Conservation (phyloP, 2,797 vertebrate species). For the Eleutherodactylus coqui region DNA sequence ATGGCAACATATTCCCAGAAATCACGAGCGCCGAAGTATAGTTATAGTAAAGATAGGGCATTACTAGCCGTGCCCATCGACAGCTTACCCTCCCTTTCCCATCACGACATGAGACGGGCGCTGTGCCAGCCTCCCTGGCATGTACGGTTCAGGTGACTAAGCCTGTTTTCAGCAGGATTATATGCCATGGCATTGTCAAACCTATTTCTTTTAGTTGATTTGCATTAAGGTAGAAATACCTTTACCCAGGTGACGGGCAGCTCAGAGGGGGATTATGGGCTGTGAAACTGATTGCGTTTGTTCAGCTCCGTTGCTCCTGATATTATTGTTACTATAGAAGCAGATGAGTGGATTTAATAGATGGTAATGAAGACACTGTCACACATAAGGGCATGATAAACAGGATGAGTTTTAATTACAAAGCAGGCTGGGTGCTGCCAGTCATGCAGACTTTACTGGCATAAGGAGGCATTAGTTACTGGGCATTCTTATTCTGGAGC, state of each 20-base stretch:
- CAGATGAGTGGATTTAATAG: neutral
- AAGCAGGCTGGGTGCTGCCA: neutral
- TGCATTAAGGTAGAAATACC: conserved; percentile 3
- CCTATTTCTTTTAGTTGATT: conserved; percentile 10
- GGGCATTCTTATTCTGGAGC: neutral
- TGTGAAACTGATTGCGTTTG: neutral
- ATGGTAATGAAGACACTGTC: conserved; percentile 16
- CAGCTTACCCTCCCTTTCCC: conserved; percentile 53
- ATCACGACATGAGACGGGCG: conserved; percentile 40
- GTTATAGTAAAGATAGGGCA: conserved; percentile 31
- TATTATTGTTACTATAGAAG: conserved; percentile 17
- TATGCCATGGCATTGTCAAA: neutral
- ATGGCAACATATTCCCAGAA: neutral
- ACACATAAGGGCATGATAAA: neutral
- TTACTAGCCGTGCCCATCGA: conserved; percentile 52
- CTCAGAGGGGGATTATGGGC: neutral
- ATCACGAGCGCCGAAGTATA: conserved; percentile 21
- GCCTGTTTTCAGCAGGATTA: conserved; percentile 30
- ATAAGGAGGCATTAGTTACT: neutral
- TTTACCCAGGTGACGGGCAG: conserved; percentile 16
- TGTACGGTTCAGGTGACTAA: conserved; percentile 8
- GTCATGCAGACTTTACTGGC: neutral
- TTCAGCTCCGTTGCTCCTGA: conserved; percentile 20
- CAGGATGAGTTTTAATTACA: neutral
- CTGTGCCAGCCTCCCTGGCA: conserved; percentile 38